phyloP scores from a whole-genome alignment of 2,888 invertebrate species.

The Heliconius charithonia region DNA sequence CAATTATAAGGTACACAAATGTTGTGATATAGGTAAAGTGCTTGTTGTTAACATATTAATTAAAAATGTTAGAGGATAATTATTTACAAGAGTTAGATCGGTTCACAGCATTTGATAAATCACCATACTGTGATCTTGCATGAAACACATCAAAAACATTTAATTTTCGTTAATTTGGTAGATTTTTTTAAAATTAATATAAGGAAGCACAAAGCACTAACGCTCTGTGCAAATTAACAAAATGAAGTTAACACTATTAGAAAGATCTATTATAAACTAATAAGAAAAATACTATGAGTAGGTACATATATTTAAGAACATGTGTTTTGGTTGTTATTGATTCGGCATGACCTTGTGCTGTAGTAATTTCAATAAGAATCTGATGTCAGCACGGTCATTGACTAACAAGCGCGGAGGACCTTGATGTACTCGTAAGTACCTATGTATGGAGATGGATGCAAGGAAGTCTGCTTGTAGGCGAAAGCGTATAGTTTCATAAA shows the following conservation, averaged over 20 bases:
- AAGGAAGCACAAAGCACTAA: too few species aligned
- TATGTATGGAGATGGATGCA: conserved; percentile 56
- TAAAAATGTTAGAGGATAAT: too few species aligned
- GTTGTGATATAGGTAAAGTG: too few species aligned
- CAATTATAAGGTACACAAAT: too few species aligned
- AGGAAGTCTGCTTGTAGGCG: conserved; percentile 67
- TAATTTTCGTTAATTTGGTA: too few species aligned
- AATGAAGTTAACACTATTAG: neutral
- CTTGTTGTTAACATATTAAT: too few species aligned
- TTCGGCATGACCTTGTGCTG: conserved; percentile 33
- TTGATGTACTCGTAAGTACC: conserved; percentile 27
- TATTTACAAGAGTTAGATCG: too few species aligned
- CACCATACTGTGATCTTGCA: too few species aligned
- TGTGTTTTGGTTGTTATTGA: neutral
- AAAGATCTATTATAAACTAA: neutral
- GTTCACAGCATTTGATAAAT: too few species aligned
- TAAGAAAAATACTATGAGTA: neutral
- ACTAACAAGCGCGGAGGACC: conserved; percentile 52
- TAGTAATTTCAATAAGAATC: conserved; percentile 20
- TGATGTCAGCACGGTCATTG: conserved; percentile 50
- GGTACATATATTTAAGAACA: neutral
- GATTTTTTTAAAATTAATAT: too few species aligned
- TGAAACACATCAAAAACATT: too few species aligned
- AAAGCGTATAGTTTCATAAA: conserved; percentile 65
- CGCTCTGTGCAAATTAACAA: too few species aligned